Percentiles rank a stretch among this genome's conserved stretches.
Conservation (phyloP, 2,888 invertebrate genomes). For the Leucophora obtusa region DNA sequence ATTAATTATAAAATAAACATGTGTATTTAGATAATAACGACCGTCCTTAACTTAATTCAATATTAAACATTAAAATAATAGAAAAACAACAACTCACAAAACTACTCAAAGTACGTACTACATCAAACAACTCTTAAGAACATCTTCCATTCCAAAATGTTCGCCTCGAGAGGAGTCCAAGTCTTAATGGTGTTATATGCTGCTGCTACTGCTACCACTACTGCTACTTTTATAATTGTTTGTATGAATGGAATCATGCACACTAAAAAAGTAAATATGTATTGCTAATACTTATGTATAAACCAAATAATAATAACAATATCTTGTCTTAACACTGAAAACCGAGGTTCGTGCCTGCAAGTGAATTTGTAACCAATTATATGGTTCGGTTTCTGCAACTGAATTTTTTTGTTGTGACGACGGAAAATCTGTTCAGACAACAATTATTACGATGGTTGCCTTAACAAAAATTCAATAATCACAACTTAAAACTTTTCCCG, state of each 20-base stretch:
- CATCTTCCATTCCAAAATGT: not conserved
- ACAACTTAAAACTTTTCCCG: too few relatives aligned
- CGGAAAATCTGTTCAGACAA: too few relatives aligned
- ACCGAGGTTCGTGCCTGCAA: too few relatives aligned
- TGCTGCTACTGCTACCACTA: slow-evolving; percentile 4
- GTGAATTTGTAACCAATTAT: too few relatives aligned
- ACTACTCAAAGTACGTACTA: not conserved
- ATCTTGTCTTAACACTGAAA: too few relatives aligned
- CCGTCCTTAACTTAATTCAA: slow-evolving; percentile 54
- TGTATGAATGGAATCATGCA: not conserved
- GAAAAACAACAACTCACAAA: slow-evolving; percentile 13
- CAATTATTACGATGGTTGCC: too few relatives aligned
- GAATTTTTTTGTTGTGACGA: too few relatives aligned
- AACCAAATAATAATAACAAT: not conserved
- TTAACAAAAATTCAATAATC: too few relatives aligned
- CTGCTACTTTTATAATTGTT: slow-evolving; percentile 12
- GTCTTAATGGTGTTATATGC: slow-evolving; percentile 20
- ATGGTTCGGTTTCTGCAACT: too few relatives aligned
- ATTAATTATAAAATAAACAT: slow-evolving; percentile 1
- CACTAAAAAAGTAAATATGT: not conserved
- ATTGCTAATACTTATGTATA: not conserved
- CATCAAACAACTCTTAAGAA: slow-evolving; percentile 1
- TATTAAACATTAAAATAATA: slow-evolving; percentile 35
- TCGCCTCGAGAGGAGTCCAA: not conserved
- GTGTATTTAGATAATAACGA: slow-evolving; percentile 32